Base-by-base conservation (phyloP, 2,888 invertebrate genomes). In the Periphyllus acericola region DNA sequence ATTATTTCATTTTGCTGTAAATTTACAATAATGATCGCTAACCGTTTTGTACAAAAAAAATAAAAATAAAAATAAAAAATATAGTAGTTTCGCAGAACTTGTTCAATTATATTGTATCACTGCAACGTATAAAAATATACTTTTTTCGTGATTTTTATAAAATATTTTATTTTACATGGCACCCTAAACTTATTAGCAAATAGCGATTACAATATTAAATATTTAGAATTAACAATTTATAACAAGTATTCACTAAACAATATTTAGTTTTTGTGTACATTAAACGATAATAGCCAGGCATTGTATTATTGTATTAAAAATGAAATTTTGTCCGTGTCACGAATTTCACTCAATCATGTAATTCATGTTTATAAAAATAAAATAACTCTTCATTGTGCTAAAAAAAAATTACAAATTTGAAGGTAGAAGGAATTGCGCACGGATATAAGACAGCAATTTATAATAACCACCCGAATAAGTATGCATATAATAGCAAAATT, bases 91-190 rank as follows among this genome's bases (percentile, higher is more conserved):
- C 4, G 66, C 21, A 6, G 3, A 75, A 71, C 29, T 19, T 46
- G 32, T 82, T 71, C 9, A 71, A 80, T 66, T 11, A 46, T 46
- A 3, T 46, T 46, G 46, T 36, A 66, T 68, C 9, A 66, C 21
- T n/a, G 36, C 3, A 71, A 5, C 36, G 19, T 29, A 52, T 82
- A 71, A 74, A 36, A 72, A 74, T 19, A 9, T 60, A 52, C 52
- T 55, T 36, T 74, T 74, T n/a, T 83, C 55, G 36, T 52, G 9
- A 72, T 34, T 55, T 55, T 29, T 32, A 46, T 46, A 46, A 72
- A 83, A 52, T 72, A 72, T 83, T 55, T 55, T 83, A 83, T 83
- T 36, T 74, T 83, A 74, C 83, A 83, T 83, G 83, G 83, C 83
- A 83, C 83, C 72, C 83, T 74, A 83, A 83, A 74, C 34, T 9